Evolutionary conservation across 2,888 invertebrate species (phyloP).

Genomic region (Buathra laborator): DNA sequence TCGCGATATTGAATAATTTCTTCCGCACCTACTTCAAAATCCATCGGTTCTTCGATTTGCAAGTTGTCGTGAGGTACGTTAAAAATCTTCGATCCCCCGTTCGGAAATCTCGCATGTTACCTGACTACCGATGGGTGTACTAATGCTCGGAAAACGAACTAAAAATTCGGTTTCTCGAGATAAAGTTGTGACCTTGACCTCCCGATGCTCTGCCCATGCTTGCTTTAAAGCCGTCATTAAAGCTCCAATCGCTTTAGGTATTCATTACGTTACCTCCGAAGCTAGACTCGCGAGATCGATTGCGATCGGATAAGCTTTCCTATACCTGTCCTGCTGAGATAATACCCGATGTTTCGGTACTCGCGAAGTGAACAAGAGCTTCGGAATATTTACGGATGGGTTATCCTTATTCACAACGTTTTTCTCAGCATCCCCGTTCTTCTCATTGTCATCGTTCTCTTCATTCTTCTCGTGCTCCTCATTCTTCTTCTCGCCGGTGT

Average conservation of each 20-base stretch:
- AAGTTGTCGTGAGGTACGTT: too few species aligned
- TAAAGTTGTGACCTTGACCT: background rate
- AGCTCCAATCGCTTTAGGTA: background rate
- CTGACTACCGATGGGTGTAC: background rate
- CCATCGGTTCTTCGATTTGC: too few species aligned
- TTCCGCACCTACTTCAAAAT: too few species aligned
- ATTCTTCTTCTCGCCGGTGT: background rate
- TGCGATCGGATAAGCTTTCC: constrained; percentile 1
- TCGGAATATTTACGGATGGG: background rate
- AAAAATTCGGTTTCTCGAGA: background rate
- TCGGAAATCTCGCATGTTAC: background rate
- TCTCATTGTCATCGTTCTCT: background rate
- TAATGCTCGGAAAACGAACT: background rate
- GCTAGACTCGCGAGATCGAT: constrained; percentile 4
- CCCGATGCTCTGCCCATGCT: background rate
- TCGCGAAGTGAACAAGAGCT: background rate
- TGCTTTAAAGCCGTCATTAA: background rate
- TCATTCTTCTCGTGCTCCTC: background rate
- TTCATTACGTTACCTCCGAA: background rate
- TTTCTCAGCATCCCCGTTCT: background rate
- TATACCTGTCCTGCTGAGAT: constrained; percentile 30
- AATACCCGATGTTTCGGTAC: constrained; percentile 17
- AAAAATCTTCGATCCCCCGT: too few species aligned
- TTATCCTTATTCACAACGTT: background rate
- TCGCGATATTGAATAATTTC: too few species aligned